A percentile compares a stretch with the other conserved stretches of the same genome.
Conservation (phyloP, 2,113 vertebrate genomes). For the Illadopsis cleaveri region DNA sequence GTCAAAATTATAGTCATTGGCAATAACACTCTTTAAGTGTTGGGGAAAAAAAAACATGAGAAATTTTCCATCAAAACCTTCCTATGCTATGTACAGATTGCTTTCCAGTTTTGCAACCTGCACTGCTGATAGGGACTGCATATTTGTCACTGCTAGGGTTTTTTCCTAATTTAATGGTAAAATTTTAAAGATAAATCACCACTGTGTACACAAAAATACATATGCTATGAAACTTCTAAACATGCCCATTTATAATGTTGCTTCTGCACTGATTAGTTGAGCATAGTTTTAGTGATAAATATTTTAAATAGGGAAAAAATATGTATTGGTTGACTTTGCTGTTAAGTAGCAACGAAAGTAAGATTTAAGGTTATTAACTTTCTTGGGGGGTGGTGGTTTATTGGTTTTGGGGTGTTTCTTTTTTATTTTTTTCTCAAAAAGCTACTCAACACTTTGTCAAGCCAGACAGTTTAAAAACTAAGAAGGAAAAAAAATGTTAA, state of each 20-base stretch:
- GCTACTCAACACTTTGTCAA: neutral
- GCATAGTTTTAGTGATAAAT: neutral
- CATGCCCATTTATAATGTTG: neutral
- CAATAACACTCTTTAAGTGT: neutral
- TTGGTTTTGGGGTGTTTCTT: neutral
- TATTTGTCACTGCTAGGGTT: slow-evolving; percentile 3
- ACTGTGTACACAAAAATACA: neutral
- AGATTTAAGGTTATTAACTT: neutral
- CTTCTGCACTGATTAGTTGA: slow-evolving; percentile 16
- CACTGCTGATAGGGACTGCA: neutral
- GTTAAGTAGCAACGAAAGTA: slow-evolving; percentile 13
- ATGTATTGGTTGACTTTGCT: slow-evolving; percentile 21
- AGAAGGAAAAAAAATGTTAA: neutral
- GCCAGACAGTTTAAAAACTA: neutral
- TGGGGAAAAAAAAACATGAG: neutral
- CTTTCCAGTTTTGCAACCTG: neutral
- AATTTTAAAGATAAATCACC: neutral
- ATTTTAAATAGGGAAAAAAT: neutral
- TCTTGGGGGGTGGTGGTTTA: neutral
- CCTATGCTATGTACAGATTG: neutral
- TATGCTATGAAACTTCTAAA: neutral
- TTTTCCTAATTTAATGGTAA: neutral
- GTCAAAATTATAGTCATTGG: neutral
- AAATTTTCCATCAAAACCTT: neutral
- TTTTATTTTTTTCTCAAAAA: neutral